A percentile compares a stretch with the other conserved stretches of the same genome.
These are phyloP conservation scores for Ispidina picta DNA, from an alignment of 2,797 vertebrate genomes.

Conservation along the genomic window DNA sequence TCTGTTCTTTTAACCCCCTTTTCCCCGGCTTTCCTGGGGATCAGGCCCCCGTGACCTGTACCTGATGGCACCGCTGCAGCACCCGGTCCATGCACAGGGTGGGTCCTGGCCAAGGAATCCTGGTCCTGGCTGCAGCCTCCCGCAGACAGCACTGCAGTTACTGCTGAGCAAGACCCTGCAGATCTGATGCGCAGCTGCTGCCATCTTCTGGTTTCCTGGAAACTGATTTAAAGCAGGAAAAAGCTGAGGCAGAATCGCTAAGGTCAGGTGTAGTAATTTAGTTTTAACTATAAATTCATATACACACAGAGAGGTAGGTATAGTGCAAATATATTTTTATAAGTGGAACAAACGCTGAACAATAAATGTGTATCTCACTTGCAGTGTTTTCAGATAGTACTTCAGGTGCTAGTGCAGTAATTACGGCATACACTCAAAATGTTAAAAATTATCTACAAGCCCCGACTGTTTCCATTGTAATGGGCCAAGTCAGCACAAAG, in stretches of 20 bases:
- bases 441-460: neutral
- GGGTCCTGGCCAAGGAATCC: neutral
- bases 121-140: neutral
- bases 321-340: fast-evolving
- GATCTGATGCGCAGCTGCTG: neutral
- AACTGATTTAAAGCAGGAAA: neutral
- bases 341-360: neutral
- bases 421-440: neutral
- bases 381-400: neutral
- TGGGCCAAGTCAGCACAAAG: neutral
- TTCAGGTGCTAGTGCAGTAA: neutral
- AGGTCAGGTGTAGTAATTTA: too few species aligned
- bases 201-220: conserved; percentile 16
- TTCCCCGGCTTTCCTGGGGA: neutral
- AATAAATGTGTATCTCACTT: neutral
- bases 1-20: fast-evolving
- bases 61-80: neutral
- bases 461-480: neutral
- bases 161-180: too few species aligned
- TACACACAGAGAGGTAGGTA: fast-evolving
- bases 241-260: too few species aligned
- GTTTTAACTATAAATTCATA: neutral
- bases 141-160: fast-evolving
- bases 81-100: fast-evolving
- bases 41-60: neutral